Base-by-base conservation (phyloP, 1,140 invertebrate species). In the Macrobrachium nipponense region DNA sequence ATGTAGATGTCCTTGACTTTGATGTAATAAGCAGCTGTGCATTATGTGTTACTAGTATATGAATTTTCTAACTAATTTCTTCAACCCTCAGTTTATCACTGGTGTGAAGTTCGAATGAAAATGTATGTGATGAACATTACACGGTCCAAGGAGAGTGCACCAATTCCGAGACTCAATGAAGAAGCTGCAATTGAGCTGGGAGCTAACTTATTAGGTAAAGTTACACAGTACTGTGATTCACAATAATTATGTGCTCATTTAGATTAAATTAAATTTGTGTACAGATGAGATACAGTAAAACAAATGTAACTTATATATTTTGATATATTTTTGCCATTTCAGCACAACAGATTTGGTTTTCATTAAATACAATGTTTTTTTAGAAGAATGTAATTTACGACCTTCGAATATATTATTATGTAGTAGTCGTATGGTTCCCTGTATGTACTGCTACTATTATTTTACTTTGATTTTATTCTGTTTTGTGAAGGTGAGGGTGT, bases 51-150 rank as follows among this genome's bases (percentile, higher is more conserved):
- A n/a, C 23, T 18, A 43, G 23, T 20, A 17, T 23, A 20, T 23
- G 10, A 43, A 61, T 36, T 6, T 7, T 60, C 43, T 76, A 76
- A 2, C 11, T 60, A 78, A 61, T 62, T 36, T 85, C 76, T 85
- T 75, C 73, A 27, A 88, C 79, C 93, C 94, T 85, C 91, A 98
- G 97, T 98, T 92, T 99, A 99, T 91, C 97, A 99, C 91, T 98
- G 96, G 95, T 95, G 95, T 90, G 97, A 99, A 86, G 95, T 98
- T 0, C 97, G 97, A 91, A 93, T 95, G 27, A 98, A 97, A 93
- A 97, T 98, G 96, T 97, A 96, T 93, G 92, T 98, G 43, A 93
- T 98, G 91, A 98, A 98, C 91, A 92, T 99, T 68, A 97, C 97
- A n/a, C 96, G 96, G 90, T 96, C 97, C 5, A 95, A 95, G 2